Conservation (phyloP, 1,140 invertebrate genomes). For the Musca vetustissima region DNA sequence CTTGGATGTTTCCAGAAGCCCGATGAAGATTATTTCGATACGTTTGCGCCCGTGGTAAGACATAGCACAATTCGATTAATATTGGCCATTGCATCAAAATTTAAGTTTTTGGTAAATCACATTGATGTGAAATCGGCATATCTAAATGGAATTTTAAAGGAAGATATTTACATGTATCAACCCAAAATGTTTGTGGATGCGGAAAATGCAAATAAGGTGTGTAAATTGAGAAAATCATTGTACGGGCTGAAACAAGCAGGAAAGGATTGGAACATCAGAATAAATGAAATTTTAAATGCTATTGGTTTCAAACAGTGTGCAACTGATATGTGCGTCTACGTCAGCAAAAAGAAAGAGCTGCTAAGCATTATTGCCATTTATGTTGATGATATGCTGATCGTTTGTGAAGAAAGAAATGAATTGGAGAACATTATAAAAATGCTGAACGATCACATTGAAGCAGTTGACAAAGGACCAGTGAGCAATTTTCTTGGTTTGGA, state of each 20-base stretch:
- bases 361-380: neutral
- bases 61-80: constrained; percentile 41
- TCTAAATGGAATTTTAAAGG: constrained; percentile 54
- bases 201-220: constrained; percentile 1
- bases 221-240: constrained; percentile 24
- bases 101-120: neutral
- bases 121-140: constrained; percentile 47
- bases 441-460: neutral
- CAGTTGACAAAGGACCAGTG: neutral
- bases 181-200: constrained; percentile 42
- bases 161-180: constrained; percentile 55
- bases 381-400: neutral
- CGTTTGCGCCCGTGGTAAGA: constrained; percentile 16
- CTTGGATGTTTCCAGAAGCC: constrained; percentile 44
- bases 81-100: constrained; percentile 45
- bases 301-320: constrained; percentile 18
- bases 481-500: neutral
- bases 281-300: neutral
- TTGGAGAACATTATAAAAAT: neutral
- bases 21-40: constrained; percentile 50
- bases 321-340: constrained; percentile 28
- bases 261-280: constrained; percentile 38
- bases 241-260: constrained; percentile 51
- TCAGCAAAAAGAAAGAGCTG: neutral
- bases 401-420: neutral